Evolutionary conservation across 53 echinoderm and acorn worm species (phyloP), one percentile per base, ranked within the genome.

Genomic region (Arbacia lixula): DNA sequence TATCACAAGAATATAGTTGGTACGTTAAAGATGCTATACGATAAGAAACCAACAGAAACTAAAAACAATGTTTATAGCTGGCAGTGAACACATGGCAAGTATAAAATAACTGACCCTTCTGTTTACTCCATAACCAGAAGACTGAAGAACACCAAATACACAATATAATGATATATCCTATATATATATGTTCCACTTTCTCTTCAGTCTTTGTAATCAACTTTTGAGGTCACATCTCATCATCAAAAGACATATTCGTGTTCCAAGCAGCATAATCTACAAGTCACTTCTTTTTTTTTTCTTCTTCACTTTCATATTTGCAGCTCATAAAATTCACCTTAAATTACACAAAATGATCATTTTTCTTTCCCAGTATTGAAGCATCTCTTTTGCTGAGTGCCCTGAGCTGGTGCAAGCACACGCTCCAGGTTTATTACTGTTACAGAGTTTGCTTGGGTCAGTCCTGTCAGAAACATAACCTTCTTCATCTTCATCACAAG

Each of bases 1-100:
- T 67, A 37, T 37, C 29, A 69, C 69, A 69, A 43, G 69, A 69
- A 43, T 69, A 69, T 17, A 69, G 41, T 69, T 42, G 25, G 17
- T 64, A 35, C 69, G 40, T 43, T 69, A 53, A 74, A 32, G 17
- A 51, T 32, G 53, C 32, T 52, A 74, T 33, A 74, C 20, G 21
- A 74, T 38, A 38, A 25, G 30, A 37, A 22, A 38, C 17, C 11
- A 49, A 77, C 36, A 33, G 38, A 29, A 77, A 31, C 17, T 25
- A 58, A 69, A 42, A 69, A 25, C 28, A 41, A 2, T 36, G 2
- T 68, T n/a, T 69, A 42, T 40, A 56, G 16, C 82, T 81, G 82
- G 82, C 82, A 81, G 82, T 81, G 82, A 61, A 63, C 64, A 81
- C 12, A 63, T 81, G 82, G 82, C 82, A 81, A 81, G 82, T 42